phyloP scores from a whole-genome alignment of 2,113 vertebrate genomes.

The Eptesicus fuscus region DNA sequence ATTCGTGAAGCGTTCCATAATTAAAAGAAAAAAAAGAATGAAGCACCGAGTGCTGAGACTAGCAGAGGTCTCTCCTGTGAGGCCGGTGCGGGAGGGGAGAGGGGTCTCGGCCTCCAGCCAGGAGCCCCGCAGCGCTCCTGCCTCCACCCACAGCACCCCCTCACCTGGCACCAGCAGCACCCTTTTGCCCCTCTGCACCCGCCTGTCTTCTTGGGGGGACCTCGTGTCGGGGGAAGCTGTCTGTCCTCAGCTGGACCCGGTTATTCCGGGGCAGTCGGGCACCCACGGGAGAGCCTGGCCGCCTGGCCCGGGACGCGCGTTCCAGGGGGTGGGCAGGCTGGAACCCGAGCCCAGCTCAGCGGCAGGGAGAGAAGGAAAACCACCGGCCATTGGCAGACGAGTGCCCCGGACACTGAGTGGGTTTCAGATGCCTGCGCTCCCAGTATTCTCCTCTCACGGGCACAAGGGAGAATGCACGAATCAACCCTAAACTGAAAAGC shows the following conservation, averaged over 20 bases:
- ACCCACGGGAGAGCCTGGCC: background rate
- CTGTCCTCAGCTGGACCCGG: background rate
- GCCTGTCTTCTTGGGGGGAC: background rate
- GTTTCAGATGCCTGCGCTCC: background rate
- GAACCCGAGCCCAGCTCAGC: background rate
- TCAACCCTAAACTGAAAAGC: background rate
- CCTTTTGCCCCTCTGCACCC: background rate
- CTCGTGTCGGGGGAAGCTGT: accelerated
- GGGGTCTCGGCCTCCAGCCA: background rate
- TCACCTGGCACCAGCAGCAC: too few species aligned
- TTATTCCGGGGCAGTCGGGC: too few species aligned
- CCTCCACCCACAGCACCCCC: background rate
- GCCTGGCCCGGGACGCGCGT: background rate
- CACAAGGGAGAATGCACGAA: background rate
- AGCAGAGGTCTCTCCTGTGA: background rate
- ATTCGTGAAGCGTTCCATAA: too few species aligned
- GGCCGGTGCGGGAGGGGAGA: background rate
- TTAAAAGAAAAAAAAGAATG: too few species aligned
- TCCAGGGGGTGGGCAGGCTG: background rate
- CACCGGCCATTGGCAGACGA: background rate
- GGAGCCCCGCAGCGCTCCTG: background rate
- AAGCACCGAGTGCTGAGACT: too few species aligned
- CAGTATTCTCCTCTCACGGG: background rate
- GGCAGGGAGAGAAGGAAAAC: background rate
- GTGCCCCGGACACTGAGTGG: too few species aligned